Base-by-base conservation (phyloP, 1,140 invertebrate species). In the Parasteatoda tepidariorum region DNA sequence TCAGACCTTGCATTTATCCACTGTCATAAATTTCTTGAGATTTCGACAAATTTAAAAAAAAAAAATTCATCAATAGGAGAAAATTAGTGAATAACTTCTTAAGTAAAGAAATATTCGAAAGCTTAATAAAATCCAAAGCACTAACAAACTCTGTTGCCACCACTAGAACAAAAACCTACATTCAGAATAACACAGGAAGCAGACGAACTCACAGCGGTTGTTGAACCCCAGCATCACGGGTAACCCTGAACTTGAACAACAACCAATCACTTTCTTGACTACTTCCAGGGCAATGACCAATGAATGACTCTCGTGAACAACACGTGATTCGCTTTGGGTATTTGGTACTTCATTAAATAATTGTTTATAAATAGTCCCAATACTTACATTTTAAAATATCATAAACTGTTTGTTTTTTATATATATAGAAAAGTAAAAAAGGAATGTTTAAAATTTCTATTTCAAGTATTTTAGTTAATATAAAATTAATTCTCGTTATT, bases 201-300 rank as follows among this genome's bases (percentile, higher is more conserved):
- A 62, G 67, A 82, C 78, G 33, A 71, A 30, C 13, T 55, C 34
- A 4, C 9, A 54, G 57, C 68, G 81, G 81, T 83, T 83, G 61
- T 83, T 83, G 81, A 83, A 83, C 81, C 70, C 81, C 34, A 59
- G 59, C 28, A 55, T 73, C 68, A 66, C 30, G 68, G 81, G 59
- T 83, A 83, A 83, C 81, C 81, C 81, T 83, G 81, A 83, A 83
- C 81, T 83, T 83, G 81, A 74, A 71, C 79, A 59, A 34, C 70
- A 67, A 73, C 81, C 81, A 83, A 83, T 83, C 81, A 83, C 68
- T 73, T 73, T 83, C 81, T 74, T 73, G 70, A 83, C 59, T 64
- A 61, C 70, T 74, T 64, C 68, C 70, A 83, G 81, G 81, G 68
- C 81, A 83, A 73, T 73, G 81, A 83, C 81, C 81, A 83, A 83